Conservation (phyloP, 2,888 invertebrate genomes). For the Orchestes rusci region DNA sequence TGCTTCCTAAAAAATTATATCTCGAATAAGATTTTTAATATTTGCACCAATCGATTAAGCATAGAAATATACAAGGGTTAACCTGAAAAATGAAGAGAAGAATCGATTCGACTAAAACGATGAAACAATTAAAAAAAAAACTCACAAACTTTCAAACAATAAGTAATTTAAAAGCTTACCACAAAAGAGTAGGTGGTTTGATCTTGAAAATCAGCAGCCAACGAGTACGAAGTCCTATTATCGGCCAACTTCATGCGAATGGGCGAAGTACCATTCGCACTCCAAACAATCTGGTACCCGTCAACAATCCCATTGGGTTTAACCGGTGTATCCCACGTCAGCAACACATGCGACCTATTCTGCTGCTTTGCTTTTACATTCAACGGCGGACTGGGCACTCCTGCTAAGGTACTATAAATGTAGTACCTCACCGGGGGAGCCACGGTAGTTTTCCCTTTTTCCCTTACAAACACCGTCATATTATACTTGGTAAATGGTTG, state of each 20-base stretch:
- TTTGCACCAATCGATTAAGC: too few relatives aligned
- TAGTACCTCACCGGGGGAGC: slow-evolving; percentile 60
- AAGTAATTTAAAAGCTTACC: slow-evolving; percentile 52
- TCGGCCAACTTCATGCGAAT: slow-evolving; percentile 42
- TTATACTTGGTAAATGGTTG: slow-evolving; percentile 70
- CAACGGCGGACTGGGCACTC: slow-evolving; percentile 62
- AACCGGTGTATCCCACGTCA: slow-evolving; percentile 63
- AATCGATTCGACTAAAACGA: too few relatives aligned
- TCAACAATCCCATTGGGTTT: slow-evolving; percentile 56
- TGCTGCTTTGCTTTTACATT: slow-evolving; percentile 58
- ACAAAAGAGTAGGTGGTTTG: slow-evolving; percentile 63
- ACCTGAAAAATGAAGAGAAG: too few relatives aligned
- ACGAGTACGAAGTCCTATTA: slow-evolving; percentile 47
- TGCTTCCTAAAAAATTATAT: too few relatives aligned
- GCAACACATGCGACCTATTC: slow-evolving; percentile 56
- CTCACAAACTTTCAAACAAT: too few relatives aligned
- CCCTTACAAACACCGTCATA: slow-evolving; percentile 66
- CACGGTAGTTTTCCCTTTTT: slow-evolving; percentile 48
- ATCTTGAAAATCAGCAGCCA: slow-evolving; percentile 51
- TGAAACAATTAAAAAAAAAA: too few relatives aligned
- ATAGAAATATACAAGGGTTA: too few relatives aligned
- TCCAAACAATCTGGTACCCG: slow-evolving; percentile 58
- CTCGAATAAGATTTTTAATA: too few relatives aligned
- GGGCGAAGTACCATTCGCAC: slow-evolving; percentile 55
- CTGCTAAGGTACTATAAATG: slow-evolving; percentile 51